These are phyloP conservation scores for Apostichopus parvimensis DNA, from an alignment of 35 echinoderm and acorn worm genomes.

Conservation along the genomic window DNA sequence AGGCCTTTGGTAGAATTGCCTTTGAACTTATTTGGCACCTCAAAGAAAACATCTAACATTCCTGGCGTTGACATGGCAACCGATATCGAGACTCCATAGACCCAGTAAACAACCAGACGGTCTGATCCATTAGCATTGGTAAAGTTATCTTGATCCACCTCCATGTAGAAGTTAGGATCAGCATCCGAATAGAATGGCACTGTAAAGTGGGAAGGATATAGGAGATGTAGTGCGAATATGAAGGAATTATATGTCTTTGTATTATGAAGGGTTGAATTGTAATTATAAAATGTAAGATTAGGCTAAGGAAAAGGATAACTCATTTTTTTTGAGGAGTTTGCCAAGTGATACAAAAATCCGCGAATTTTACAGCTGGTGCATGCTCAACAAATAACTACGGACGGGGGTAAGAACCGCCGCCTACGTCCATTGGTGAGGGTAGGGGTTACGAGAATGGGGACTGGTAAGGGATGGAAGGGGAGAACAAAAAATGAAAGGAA, in stretches of 20 bases:
- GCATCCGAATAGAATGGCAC: conserved; percentile 39
- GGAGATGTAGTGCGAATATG: too few relatives aligned
- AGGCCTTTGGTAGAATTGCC: conserved; percentile 42
- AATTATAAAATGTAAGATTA: too few relatives aligned
- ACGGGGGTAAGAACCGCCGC: too few relatives aligned
- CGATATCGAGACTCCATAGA: conserved; percentile 44
- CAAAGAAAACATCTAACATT: conserved; percentile 56
- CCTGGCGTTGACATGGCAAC: conserved; percentile 32
- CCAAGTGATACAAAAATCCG: too few relatives aligned
- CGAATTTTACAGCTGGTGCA: too few relatives aligned
- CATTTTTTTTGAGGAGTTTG: too few relatives aligned
- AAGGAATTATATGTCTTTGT: too few relatives aligned
- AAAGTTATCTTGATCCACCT: conserved; percentile 35
- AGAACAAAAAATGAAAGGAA: background rate
- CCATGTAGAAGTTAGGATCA: conserved; percentile 57
- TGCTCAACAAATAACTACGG: too few relatives aligned
- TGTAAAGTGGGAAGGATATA: background rate
- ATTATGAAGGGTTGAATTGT: too few relatives aligned
- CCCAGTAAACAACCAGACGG: conserved; percentile 48
- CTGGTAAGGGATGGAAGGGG: background rate
- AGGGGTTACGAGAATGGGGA: background rate
- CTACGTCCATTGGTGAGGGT: background rate
- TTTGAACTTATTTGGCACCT: conserved; percentile 24
- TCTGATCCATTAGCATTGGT: conserved; percentile 23
- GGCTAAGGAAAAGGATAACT: too few relatives aligned